Percentiles rank a stretch among this genome's conserved stretches.
Conservation (phyloP, 2,797 vertebrate genomes). For the Acipenser transmontanus region DNA sequence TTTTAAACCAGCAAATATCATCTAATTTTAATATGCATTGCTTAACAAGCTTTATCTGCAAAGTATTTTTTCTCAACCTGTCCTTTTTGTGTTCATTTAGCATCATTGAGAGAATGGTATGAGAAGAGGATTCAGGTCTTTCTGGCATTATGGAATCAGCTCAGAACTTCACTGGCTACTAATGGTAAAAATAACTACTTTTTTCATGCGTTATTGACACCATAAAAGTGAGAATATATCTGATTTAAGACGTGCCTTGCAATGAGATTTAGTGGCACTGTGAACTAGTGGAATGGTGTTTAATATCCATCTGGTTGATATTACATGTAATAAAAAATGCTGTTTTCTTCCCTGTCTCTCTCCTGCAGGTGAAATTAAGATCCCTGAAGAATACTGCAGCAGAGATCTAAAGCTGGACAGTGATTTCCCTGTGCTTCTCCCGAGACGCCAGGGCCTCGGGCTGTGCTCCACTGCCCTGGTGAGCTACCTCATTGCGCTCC, state of each 20-base stretch:
- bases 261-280: too few relatives aligned
- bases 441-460: conserved; percentile 71
- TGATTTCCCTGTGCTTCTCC: conserved; percentile 74
- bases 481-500: conserved; percentile 83
- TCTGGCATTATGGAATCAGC: conserved; percentile 81
- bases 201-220: too few relatives aligned
- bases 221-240: too few relatives aligned
- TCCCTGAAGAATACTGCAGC: conserved; percentile 65
- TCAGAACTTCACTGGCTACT: conserved; percentile 72
- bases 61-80: too few relatives aligned
- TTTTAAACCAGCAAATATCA: too few relatives aligned
- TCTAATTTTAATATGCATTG: too few relatives aligned
- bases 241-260: too few relatives aligned
- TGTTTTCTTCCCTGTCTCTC: too few relatives aligned
- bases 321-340: too few relatives aligned
- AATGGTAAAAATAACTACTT: conserved; percentile 59
- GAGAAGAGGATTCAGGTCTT: conserved; percentile 59
- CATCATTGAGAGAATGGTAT: conserved; percentile 48
- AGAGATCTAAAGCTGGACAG: conserved; percentile 56
- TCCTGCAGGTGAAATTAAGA: conserved; percentile 79
- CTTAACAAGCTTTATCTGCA: too few relatives aligned
- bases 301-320: too few relatives aligned
- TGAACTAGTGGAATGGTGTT: too few relatives aligned
- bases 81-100: conserved; percentile 31
- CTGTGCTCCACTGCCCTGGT: conserved; percentile 82